Conservation (phyloP, 2,888 invertebrate species). For the Pegoplata infirma region DNA sequence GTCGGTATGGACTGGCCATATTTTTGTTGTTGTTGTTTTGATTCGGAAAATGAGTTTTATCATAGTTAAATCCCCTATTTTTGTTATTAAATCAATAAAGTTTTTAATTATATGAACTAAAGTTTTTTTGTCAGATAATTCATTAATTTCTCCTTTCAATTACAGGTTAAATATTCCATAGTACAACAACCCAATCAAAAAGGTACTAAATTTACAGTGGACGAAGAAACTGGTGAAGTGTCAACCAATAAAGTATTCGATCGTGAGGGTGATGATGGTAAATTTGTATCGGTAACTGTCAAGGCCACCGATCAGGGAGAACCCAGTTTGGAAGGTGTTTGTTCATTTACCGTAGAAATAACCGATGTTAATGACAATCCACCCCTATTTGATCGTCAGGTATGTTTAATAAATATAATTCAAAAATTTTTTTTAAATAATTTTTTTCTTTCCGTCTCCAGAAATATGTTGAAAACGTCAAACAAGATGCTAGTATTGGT, state of each 20-base stretch:
- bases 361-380: slow-evolving; percentile 99
- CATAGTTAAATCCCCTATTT: too few species aligned
- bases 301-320: slow-evolving; percentile 99
- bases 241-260: slow-evolving; percentile 97
- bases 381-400: slow-evolving; percentile 95
- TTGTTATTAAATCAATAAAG: too few species aligned
- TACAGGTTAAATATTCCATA: slow-evolving; percentile 93
- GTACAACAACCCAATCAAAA: slow-evolving; percentile 97
- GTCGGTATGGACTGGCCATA: too few species aligned
- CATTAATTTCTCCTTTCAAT: too few species aligned
- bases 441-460: slow-evolving; percentile 79
- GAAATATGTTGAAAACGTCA: slow-evolving; percentile 98
- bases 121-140: too few species aligned
- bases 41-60: too few species aligned
- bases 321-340: slow-evolving; percentile 97
- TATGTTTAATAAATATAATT: slow-evolving; percentile 77
- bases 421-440: slow-evolving; percentile 1
- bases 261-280: slow-evolving; percentile 97
- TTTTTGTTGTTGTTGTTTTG: too few species aligned
- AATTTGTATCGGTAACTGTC: slow-evolving; percentile 96
- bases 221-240: slow-evolving; percentile 96
- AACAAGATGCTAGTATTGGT: slow-evolving; percentile 97
- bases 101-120: too few species aligned
- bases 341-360: slow-evolving; percentile 98
- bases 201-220: slow-evolving; percentile 96